A percentile compares a stretch with the other conserved stretches of the same genome.
These are phyloP conservation scores for Harpegnathos saltator DNA, from an alignment of 1,140 invertebrate genomes.

Conservation along the genomic window DNA sequence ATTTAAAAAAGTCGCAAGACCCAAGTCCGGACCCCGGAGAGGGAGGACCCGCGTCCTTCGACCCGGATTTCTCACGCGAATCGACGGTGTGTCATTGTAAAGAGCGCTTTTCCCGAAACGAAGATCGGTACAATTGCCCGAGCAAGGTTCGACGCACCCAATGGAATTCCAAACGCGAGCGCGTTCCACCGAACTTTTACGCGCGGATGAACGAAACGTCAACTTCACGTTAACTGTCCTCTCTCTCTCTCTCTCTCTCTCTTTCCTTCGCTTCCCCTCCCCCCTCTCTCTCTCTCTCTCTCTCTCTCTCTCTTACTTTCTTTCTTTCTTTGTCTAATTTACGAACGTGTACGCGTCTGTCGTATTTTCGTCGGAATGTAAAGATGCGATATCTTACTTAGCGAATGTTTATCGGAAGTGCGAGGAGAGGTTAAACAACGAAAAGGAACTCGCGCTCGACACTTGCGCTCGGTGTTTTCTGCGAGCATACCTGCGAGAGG, in stretches of 20 bases:
- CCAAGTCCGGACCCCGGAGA: too few relatives aligned
- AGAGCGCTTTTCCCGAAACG: slow-evolving; percentile 27
- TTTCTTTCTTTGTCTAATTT: too few relatives aligned
- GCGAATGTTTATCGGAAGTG: too few relatives aligned
- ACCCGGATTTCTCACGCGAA: not conserved
- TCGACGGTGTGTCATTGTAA: not conserved
- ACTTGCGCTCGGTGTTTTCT: too few relatives aligned
- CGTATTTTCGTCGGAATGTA: not conserved
- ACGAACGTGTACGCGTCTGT: not conserved
- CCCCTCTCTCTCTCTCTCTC: too few relatives aligned
- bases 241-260: too few relatives aligned
- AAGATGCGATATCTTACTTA: not conserved
- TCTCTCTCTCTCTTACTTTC: too few relatives aligned
- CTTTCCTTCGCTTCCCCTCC: too few relatives aligned
- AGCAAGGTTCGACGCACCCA: slow-evolving; percentile 50
- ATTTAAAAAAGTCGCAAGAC: not conserved
- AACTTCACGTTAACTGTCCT: not conserved
- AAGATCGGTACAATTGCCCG: not conserved
- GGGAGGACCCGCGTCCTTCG: not conserved
- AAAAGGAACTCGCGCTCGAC: too few relatives aligned
- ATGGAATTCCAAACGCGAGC: slow-evolving; percentile 56
- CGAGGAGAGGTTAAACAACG: too few relatives aligned
- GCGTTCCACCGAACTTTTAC: slow-evolving; percentile 39
- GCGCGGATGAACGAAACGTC: slow-evolving; percentile 16
- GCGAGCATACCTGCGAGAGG: too few relatives aligned